These are phyloP conservation scores for Cylloceria caligata DNA, from an alignment of 2,888 invertebrate species.

Conservation along the genomic window DNA sequence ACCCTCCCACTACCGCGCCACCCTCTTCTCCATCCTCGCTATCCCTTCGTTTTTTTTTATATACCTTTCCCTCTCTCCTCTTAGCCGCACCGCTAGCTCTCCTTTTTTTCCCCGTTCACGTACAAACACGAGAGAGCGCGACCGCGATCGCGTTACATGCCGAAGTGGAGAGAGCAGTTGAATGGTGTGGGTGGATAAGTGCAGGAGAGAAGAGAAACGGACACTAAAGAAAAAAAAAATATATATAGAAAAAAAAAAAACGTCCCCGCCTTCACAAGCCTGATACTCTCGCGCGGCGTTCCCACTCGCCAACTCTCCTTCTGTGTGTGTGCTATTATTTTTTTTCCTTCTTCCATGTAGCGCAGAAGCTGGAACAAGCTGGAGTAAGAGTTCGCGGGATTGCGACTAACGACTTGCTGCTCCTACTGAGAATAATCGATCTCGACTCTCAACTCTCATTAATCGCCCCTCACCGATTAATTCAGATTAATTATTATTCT, in stretches of 20 bases:
- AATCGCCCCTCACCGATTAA: constrained; percentile 36
- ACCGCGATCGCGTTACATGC: constrained; percentile 64
- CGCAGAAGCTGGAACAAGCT: constrained; percentile 27
- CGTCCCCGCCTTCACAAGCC: constrained; percentile 12
- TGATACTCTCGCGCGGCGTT: constrained; percentile 39
- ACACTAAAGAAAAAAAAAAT: constrained; percentile 44
- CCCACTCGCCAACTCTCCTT: constrained; percentile 45
- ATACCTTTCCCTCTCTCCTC: constrained; percentile 29
- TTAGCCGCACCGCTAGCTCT: constrained; percentile 36
- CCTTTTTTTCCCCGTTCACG: constrained; percentile 64
- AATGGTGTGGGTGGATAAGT: constrained; percentile 53
- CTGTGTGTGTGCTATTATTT: constrained; percentile 39
- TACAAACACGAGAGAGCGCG: constrained; percentile 39
- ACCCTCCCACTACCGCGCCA: constrained; percentile 58
- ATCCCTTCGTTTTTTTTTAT: constrained; percentile 55
- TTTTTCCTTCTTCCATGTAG: constrained; percentile 22
- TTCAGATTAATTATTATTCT: constrained; percentile 25
- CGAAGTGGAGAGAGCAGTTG: constrained; percentile 42
- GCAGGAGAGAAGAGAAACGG: constrained; percentile 28
- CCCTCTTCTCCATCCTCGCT: constrained; percentile 53
- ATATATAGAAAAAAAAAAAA: constrained; percentile 29
- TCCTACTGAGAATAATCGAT: constrained; percentile 49
- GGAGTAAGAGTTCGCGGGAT: constrained; percentile 55
- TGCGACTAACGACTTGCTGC: constrained; percentile 58
- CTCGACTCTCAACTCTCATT: constrained; percentile 42